phyloP scores from a whole-genome alignment of 2,113 vertebrate species.

The Cricetomys ansorgei region DNA sequence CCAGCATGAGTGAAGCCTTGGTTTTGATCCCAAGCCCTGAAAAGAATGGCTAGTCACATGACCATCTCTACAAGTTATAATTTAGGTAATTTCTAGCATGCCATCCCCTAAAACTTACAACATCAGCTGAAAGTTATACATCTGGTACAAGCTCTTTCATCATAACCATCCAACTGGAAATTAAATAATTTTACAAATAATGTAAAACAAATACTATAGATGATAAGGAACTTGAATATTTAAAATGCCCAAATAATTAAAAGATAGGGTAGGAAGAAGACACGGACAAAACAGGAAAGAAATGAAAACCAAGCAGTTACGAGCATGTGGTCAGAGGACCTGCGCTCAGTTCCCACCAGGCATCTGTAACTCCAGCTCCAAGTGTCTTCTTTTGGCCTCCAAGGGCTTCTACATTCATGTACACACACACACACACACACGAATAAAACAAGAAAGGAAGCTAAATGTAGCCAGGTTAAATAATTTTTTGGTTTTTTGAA shows the following conservation, averaged over 20 bases:
- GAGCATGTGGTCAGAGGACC: too few relatives aligned
- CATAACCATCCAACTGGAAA: background rate
- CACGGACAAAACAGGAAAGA: background rate
- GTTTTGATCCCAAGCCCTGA: background rate
- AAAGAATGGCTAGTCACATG: background rate
- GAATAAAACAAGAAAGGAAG: too few relatives aligned
- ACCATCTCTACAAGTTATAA: background rate
- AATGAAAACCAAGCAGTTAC: background rate
- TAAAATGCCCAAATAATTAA: background rate
- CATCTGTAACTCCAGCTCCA: too few relatives aligned
- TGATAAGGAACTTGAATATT: background rate
- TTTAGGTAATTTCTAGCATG: conserved; percentile 1
- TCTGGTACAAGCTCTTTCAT: background rate
- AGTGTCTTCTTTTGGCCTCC: too few relatives aligned
- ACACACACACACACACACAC: too few relatives aligned
- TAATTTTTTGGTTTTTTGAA: too few relatives aligned
- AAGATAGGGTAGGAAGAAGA: background rate
- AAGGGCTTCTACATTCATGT: too few relatives aligned
- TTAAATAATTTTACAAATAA: background rate
- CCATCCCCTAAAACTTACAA: background rate
- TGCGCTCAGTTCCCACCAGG: too few relatives aligned
- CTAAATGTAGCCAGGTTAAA: too few relatives aligned
- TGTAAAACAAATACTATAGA: background rate
- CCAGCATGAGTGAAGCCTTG: background rate
- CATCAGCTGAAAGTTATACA: conserved; percentile 1